Evolutionary conservation across 2,113 vertebrate species (phyloP).

Genomic region (Cephalopterus ornatus): DNA sequence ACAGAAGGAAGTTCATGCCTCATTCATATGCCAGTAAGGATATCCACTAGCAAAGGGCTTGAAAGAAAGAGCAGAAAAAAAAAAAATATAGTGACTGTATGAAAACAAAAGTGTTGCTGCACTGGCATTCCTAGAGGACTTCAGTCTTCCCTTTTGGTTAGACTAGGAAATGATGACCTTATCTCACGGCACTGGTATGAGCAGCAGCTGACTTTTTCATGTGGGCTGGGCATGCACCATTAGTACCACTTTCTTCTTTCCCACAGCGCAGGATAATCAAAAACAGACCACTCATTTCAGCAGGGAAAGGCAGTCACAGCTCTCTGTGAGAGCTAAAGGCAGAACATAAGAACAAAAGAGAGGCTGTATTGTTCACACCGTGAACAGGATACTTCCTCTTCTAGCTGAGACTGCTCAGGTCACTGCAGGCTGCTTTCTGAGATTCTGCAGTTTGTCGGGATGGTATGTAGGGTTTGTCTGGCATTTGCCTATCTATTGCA

Average conservation of each 20-base stretch:
- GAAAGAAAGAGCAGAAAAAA: neutral
- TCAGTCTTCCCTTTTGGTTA: neutral
- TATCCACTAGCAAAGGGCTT: neutral
- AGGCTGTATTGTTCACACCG: neutral
- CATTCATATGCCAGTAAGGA: neutral
- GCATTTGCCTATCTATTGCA: neutral
- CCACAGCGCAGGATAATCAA: neutral
- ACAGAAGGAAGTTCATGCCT: neutral
- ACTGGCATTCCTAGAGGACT: neutral
- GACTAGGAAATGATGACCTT: neutral
- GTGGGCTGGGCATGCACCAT: neutral
- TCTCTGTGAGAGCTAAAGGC: neutral
- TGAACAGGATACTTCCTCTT: neutral
- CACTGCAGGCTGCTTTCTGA: neutral
- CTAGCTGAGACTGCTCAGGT: neutral
- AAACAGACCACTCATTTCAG: neutral
- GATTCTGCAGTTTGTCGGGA: neutral
- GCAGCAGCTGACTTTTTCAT: neutral
- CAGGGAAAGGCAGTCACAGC: neutral
- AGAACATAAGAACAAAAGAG: neutral
- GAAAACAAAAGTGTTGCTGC: neutral
- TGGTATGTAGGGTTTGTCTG: neutral
- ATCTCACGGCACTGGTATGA: neutral
- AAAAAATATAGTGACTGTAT: neutral
- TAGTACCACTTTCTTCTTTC: neutral